phyloP scores from a whole-genome alignment of 1,140 invertebrate genomes.

The Diachasmimorpha longicaudata region DNA sequence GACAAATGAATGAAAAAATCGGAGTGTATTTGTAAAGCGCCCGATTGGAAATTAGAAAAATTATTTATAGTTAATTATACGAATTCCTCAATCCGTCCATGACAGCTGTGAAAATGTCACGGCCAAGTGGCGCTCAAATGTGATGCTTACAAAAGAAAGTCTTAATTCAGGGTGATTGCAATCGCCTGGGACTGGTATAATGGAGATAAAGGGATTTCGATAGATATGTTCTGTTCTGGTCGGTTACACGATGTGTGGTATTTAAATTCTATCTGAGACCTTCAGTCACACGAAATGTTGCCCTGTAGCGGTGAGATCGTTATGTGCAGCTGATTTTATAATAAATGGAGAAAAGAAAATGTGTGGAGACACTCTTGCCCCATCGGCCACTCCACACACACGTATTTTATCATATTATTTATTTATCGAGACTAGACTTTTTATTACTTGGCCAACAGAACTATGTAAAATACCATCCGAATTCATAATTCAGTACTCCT shows the following conservation, averaged over 20 bases:
- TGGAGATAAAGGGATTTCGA: neutral
- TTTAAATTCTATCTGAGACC: slow-evolving; percentile 1
- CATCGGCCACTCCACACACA: neutral
- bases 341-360: neutral
- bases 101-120: neutral
- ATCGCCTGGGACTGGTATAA: neutral
- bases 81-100: neutral
- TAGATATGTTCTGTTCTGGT: neutral
- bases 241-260: neutral
- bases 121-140: slow-evolving; percentile 1
- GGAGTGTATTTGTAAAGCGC: neutral
- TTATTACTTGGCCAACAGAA: too few relatives aligned
- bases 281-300: slow-evolving; percentile 17
- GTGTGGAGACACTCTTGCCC: neutral
- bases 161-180: neutral
- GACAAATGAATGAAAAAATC: neutral
- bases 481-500: too few relatives aligned
- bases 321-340: neutral
- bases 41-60: neutral
- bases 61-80: neutral
- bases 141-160: neutral
- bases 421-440: neutral
- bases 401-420: neutral
- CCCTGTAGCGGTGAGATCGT: slow-evolving; percentile 29
- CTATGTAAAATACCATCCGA: too few relatives aligned